A percentile compares a stretch with the other conserved stretches of the same genome.
These are phyloP conservation scores for Tanypteryx hageni DNA, from an alignment of 2,888 invertebrate genomes.

Conservation along the genomic window DNA sequence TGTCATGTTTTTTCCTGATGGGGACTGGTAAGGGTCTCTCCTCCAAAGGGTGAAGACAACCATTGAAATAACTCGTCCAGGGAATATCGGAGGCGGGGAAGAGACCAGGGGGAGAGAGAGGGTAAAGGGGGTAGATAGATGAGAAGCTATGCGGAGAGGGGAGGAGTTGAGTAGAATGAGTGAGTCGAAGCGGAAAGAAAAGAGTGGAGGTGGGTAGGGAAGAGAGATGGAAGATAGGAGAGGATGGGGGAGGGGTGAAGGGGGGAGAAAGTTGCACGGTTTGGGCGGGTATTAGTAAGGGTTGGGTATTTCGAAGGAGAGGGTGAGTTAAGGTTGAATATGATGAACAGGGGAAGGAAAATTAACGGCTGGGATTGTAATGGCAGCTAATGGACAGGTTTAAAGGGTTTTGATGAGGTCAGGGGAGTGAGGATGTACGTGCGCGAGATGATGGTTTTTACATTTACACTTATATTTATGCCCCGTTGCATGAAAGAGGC, in stretches of 20 bases:
- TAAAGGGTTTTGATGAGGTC: no score
- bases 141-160: not conserved
- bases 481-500: no score
- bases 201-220: not conserved
- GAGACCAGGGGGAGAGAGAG: not conserved
- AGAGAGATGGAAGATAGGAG: not conserved
- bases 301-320: no score
- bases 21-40: slow-evolving; percentile 14
- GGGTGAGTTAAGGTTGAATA: no score
- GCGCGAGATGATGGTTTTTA: no score
- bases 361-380: no score
- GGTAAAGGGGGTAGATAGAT: not conserved
- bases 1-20: not conserved
- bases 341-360: no score
- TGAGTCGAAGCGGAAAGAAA: not conserved
- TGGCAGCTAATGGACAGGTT: no score
- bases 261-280: no score
- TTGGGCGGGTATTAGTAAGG: no score
- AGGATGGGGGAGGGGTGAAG: not conserved
- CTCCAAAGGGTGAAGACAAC: slow-evolving; percentile 10
- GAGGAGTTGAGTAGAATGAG: not conserved
- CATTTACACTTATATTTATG: no score
- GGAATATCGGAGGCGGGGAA: not conserved
- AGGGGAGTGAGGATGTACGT: no score
- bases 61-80: slow-evolving; percentile 44